These are phyloP conservation scores for Bombus sylvicola DNA, from an alignment of 1,140 invertebrate species.

Conservation along the genomic window DNA sequence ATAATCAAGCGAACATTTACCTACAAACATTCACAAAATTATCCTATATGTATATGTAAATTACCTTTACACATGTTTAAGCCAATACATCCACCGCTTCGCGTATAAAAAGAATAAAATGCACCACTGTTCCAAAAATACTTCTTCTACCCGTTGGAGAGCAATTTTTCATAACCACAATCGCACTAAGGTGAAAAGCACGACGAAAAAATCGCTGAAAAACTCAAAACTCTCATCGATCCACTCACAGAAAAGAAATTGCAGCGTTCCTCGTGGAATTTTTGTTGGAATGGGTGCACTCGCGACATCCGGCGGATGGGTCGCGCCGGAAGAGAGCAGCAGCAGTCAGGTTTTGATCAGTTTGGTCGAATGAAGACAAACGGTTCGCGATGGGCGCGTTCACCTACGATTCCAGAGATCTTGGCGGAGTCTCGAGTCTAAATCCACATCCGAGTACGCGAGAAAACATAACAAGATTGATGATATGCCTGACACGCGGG, in stretches of 20 bases:
- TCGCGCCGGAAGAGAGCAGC: constrained; percentile 35
- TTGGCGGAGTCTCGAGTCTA: constrained; percentile 75
- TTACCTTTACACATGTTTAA: no score
- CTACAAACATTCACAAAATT: no score
- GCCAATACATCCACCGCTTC: no score
- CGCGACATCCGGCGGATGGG: constrained; percentile 44
- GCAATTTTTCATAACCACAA: not conserved
- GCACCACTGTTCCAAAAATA: not conserved
- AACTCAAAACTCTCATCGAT: not conserved
- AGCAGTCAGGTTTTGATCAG: constrained; percentile 56
- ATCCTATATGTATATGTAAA: no score
- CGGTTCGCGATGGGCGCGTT: constrained; percentile 58
- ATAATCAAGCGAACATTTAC: not conserved
- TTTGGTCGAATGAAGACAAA: constrained; percentile 67
- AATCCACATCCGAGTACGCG: constrained; percentile 82
- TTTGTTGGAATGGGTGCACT: not conserved
- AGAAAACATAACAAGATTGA: constrained; percentile 83
- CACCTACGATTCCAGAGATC: constrained; percentile 66
- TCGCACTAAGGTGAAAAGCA: not conserved
- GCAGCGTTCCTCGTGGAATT: not conserved
- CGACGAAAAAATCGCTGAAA: not conserved
- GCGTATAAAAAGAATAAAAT: not conserved
- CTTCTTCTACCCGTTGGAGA: no score
- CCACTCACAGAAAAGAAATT: not conserved
- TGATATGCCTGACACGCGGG: constrained; percentile 80